Percentiles rank a stretch among this genome's conserved stretches.
Conservation (phyloP, 2,888 invertebrate species). For the Diaperis boleti region DNA sequence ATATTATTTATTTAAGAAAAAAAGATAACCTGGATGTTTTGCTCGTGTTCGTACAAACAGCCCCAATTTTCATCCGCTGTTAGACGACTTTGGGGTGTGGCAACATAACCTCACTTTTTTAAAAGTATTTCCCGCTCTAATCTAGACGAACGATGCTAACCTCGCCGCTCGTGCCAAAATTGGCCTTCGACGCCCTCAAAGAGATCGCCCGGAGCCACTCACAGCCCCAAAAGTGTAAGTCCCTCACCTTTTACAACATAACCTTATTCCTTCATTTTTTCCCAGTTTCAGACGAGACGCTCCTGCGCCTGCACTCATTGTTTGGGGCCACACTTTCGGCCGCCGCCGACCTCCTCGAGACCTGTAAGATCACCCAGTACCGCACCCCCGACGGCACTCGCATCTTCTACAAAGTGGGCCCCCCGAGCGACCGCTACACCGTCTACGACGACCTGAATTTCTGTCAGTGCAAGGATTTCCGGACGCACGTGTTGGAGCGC, state of each 20-base stretch:
- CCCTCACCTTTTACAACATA: not conserved
- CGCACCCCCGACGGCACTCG: conserved; percentile 62
- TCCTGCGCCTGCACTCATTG: conserved; percentile 70
- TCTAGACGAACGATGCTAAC: too few relatives aligned
- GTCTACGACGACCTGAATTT: conserved; percentile 76
- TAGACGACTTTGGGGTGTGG: too few relatives aligned
- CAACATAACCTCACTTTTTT: too few relatives aligned
- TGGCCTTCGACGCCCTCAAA: not conserved
- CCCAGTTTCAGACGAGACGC: conserved; percentile 72
- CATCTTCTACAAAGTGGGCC: conserved; percentile 72
- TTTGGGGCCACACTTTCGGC: conserved; percentile 72
- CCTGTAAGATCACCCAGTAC: conserved; percentile 69
- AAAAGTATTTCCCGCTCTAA: too few relatives aligned
- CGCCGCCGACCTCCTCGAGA: conserved; percentile 75
- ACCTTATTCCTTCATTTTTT: conserved; percentile 44
- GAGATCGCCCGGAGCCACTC: not conserved
- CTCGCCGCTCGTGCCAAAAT: not conserved
- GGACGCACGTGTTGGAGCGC: conserved; percentile 69
- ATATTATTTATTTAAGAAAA: not conserved
- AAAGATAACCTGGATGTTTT: not conserved
- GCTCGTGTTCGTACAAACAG: not conserved
- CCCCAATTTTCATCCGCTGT: too few relatives aligned
- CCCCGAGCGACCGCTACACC: conserved; percentile 70
- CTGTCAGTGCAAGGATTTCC: conserved; percentile 76
- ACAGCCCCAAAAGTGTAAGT: not conserved